Percentiles rank a stretch among this genome's conserved stretches.
These are phyloP conservation scores for Conger conger DNA, from an alignment of 2,113 vertebrate species.

Conservation along the genomic window DNA sequence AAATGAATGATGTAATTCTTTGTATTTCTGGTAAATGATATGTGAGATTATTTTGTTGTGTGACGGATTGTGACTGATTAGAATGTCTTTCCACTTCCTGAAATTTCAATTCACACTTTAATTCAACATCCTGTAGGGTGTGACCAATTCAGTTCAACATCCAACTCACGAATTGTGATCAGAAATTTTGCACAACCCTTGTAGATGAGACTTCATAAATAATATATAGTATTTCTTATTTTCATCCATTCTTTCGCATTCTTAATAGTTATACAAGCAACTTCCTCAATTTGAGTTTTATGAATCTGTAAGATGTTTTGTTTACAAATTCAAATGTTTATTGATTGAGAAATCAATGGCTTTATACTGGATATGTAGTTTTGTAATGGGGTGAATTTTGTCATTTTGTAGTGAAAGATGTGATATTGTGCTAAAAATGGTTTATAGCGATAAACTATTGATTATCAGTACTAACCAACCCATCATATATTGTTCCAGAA, in stretches of 20 bases:
- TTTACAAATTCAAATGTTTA: neutral
- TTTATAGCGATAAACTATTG: neutral
- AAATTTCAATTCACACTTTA: too few species aligned
- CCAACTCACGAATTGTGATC: too few species aligned
- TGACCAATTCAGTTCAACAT: too few species aligned
- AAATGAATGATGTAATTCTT: too few species aligned
- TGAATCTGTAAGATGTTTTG: neutral
- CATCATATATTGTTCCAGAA: constrained; percentile 67
- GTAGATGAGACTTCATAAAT: neutral
- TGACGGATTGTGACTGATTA: too few species aligned
- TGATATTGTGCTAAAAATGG: neutral
- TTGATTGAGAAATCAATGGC: neutral
- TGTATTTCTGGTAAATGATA: too few species aligned
- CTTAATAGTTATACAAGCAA: neutral
- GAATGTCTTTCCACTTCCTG: too few species aligned
- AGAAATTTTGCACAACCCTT: too few species aligned
- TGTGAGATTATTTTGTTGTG: too few species aligned
- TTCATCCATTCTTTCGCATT: neutral
- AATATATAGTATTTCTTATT: neutral
- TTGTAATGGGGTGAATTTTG: neutral
- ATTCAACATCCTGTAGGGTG: too few species aligned
- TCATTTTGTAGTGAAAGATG: neutral
- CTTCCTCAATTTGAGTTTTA: neutral
- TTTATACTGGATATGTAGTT: neutral
- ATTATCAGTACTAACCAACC: neutral